These are phyloP conservation scores for Thryonomys swinderianus DNA, from an alignment of 2,113 vertebrate genomes.

Conservation along the genomic window DNA sequence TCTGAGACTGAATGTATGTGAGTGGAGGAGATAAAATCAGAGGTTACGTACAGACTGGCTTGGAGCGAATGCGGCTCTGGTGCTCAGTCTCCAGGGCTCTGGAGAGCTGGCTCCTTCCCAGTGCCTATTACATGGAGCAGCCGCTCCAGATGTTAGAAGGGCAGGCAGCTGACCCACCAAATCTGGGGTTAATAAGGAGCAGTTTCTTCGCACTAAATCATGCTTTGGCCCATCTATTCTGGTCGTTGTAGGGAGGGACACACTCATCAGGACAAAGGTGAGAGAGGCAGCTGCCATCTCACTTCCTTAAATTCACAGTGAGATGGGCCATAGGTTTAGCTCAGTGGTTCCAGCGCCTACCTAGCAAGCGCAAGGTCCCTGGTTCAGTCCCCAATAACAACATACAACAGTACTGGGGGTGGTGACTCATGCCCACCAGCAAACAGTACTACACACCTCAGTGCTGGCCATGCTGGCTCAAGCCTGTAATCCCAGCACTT, in stretches of 20 bases:
- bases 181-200: conserved; percentile 12
- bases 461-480: too few species aligned
- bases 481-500: too few species aligned
- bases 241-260: background rate
- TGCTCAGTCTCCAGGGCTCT: background rate
- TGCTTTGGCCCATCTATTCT: background rate
- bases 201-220: conserved; percentile 10
- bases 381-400: too few species aligned
- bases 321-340: too few species aligned
- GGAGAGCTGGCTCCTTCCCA: background rate
- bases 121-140: background rate
- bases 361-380: too few species aligned
- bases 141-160: conserved; percentile 34
- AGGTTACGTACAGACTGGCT: background rate
- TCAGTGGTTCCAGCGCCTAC: too few species aligned
- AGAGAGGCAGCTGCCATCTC: background rate
- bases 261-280: background rate
- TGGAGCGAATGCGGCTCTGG: fast-evolving
- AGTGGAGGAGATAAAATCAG: background rate
- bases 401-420: too few species aligned
- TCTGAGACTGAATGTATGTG: background rate
- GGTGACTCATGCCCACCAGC: too few species aligned
- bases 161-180: background rate
- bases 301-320: too few species aligned
- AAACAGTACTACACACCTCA: too few species aligned